phyloP scores from a whole-genome alignment of 2,888 invertebrate genomes.

The Boloria euphrosyne region DNA sequence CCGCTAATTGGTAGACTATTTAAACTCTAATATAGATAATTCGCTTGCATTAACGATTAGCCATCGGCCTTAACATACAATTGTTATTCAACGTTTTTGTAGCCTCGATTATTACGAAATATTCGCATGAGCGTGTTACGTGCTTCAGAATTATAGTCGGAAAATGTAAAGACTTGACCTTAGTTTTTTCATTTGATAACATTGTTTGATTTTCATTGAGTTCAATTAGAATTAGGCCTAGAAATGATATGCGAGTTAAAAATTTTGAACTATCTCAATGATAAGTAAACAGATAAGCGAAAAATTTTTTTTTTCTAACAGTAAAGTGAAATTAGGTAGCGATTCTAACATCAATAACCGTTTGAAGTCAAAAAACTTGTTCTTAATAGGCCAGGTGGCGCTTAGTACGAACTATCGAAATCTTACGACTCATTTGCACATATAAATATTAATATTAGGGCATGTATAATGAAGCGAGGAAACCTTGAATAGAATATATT shows the following conservation, averaged over 20 bases:
- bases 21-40: too few relatives aligned
- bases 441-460: conserved; percentile 47
- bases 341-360: not conserved
- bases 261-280: too few relatives aligned
- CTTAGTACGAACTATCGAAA: conserved; percentile 20
- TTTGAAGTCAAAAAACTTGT: conserved; percentile 2
- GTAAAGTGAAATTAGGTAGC: not conserved
- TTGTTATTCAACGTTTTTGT: conserved; percentile 33
- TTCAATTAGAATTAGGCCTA: too few relatives aligned
- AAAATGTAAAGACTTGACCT: too few relatives aligned
- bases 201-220: too few relatives aligned
- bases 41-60: conserved; percentile 25
- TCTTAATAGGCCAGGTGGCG: conserved; percentile 38
- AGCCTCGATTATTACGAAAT: conserved; percentile 41
- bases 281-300: too few relatives aligned
- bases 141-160: not conserved
- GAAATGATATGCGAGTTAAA: too few relatives aligned
- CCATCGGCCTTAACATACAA: conserved; percentile 41
- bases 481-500: conserved; percentile 46
- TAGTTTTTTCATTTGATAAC: too few relatives aligned
- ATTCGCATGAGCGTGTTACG: conserved; percentile 43
- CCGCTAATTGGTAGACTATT: too few relatives aligned
- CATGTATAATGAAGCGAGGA: conserved; percentile 48
- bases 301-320: too few relatives aligned
- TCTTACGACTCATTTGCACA: conserved; percentile 39